A percentile compares a stretch with the other conserved stretches of the same genome.
Conservation (phyloP, 2,113 vertebrate genomes). For the Thalassoma bifasciatum region DNA sequence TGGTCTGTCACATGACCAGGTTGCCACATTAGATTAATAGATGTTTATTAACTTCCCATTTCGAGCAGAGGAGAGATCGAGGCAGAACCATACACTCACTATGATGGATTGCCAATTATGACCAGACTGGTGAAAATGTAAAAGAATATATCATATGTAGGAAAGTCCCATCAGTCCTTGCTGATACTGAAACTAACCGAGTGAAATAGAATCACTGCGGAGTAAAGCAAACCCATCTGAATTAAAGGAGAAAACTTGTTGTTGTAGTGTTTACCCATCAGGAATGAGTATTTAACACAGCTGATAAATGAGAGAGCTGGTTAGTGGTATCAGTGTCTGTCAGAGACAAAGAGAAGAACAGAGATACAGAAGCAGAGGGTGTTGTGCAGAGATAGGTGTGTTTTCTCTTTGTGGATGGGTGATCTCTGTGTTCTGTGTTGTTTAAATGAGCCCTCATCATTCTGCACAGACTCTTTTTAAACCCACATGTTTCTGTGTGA, state of each 20-base stretch:
- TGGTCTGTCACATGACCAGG: slow-evolving; percentile 49
- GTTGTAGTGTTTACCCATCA: too few species aligned
- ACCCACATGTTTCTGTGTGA: slow-evolving; percentile 49
- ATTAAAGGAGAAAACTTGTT: too few species aligned
- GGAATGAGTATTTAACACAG: too few species aligned
- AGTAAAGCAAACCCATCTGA: too few species aligned
- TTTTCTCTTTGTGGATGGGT: too few species aligned
- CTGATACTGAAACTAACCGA: slow-evolving; percentile 36
- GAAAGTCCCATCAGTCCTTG: slow-evolving; percentile 29
- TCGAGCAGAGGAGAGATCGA: slow-evolving; percentile 49
- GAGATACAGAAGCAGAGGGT: too few species aligned
- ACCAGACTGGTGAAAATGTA: slow-evolving; percentile 41
- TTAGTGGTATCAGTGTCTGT: too few species aligned
- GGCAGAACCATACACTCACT: not conserved
- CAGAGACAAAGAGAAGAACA: too few species aligned
- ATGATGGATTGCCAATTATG: slow-evolving; percentile 62
- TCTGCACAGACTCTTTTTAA: not conserved
- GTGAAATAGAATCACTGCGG: too few species aligned
- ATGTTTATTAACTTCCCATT: slow-evolving; percentile 48
- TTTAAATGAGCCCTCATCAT: not conserved
- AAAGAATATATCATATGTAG: not conserved
- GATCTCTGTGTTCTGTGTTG: too few species aligned
- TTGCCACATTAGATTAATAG: slow-evolving; percentile 70
- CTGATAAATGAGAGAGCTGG: too few species aligned
- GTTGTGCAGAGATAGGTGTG: too few species aligned